phyloP scores from a whole-genome alignment of 2,888 invertebrate species.

The Aphidoletes aphidimyza region DNA sequence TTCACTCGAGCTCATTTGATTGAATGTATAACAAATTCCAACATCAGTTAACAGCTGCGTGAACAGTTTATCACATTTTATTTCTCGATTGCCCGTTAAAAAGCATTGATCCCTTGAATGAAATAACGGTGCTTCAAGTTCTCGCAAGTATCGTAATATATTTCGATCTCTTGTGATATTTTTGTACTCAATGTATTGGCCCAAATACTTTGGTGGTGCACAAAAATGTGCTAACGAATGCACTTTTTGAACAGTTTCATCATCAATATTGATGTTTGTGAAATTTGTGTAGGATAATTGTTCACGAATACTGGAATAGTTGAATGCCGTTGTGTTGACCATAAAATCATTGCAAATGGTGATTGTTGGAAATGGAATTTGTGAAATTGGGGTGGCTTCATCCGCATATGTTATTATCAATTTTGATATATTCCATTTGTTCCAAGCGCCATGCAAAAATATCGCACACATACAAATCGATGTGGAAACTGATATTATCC shows the following conservation, averaged over 20 bases:
- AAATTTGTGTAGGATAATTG: background rate
- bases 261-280: background rate
- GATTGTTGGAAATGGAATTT: background rate
- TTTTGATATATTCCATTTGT: no score
- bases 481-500: conserved; percentile 3
- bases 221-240: background rate
- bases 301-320: background rate
- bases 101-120: no score
- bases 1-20: background rate
- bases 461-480: background rate
- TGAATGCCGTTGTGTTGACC: background rate
- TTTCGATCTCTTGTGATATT: background rate
- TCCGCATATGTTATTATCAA: background rate
- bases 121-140: no score
- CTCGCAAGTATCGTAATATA: background rate
- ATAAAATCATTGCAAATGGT: conserved; percentile 9
- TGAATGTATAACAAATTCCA: background rate
- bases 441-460: background rate
- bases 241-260: background rate
- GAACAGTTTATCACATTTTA: background rate
- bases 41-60: background rate
- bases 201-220: background rate
- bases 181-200: background rate
- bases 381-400: background rate
- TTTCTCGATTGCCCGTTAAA: no score